Percentiles rank a stretch among this genome's conserved stretches.
Evolutionary conservation across 2,113 vertebrate genomes (phyloP).

Genomic region (Cryptomyrus ogoouensis): DNA sequence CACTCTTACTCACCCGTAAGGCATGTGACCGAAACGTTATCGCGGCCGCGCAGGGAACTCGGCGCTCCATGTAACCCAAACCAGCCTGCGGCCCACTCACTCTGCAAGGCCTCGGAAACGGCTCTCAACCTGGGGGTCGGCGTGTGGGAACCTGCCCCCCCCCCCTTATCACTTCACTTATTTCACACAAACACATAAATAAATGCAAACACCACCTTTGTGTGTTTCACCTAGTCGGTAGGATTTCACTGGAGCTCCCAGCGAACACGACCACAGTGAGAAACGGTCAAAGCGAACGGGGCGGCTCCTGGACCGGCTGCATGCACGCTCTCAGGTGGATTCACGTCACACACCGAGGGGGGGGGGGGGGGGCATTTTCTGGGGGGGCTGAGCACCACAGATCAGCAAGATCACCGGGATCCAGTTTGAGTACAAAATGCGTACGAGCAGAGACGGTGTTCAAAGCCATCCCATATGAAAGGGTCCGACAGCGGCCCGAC

Average conservation of each 20-base stretch:
- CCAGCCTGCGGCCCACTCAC: conserved; percentile 44
- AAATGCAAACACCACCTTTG: background rate
- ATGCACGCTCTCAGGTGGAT: background rate
- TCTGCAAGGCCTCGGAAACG: conserved; percentile 39
- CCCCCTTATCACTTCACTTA: background rate
- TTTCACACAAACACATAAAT: conserved; percentile 16
- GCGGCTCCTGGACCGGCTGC: background rate
- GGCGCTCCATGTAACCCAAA: conserved; percentile 47
- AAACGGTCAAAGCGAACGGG: background rate
- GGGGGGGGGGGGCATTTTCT: too few species aligned
- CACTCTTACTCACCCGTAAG: conserved; percentile 56
- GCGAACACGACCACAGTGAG: background rate
- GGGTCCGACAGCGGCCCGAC: background rate
- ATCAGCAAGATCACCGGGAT: background rate
- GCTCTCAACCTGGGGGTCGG: conserved; percentile 35
- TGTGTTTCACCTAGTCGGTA: background rate
- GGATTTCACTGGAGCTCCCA: background rate
- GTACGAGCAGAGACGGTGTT: background rate
- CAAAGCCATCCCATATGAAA: background rate
- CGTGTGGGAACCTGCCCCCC: background rate
- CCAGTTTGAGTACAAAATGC: background rate
- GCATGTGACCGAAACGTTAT: conserved; percentile 48
- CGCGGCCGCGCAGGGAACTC: conserved; percentile 49
- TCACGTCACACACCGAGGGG: background rate
- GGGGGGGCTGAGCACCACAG: background rate